phyloP scores from a whole-genome alignment of 2,888 invertebrate genomes.

The Prosopocoilus inquinatus region DNA sequence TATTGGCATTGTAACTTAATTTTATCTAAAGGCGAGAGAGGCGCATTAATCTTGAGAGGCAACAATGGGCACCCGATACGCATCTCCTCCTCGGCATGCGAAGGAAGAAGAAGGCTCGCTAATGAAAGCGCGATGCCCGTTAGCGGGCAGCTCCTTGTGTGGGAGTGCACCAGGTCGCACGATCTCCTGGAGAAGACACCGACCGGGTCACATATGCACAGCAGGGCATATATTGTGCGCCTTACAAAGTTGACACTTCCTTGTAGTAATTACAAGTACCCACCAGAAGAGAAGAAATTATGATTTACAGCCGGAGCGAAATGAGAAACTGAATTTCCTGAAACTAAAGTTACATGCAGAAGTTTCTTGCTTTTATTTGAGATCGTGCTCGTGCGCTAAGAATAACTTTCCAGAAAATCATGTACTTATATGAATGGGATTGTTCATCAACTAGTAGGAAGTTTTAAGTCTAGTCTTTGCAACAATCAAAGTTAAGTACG shows the following conservation, averaged over 20 bases:
- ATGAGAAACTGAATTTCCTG: not conserved
- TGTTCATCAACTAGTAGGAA: no score
- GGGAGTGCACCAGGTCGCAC: slow-evolving; percentile 27
- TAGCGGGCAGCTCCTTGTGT: slow-evolving; percentile 29
- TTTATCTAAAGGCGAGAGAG: slow-evolving; percentile 15
- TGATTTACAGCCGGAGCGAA: not conserved
- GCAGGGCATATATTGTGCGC: slow-evolving; percentile 16
- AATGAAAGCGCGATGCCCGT: slow-evolving; percentile 32
- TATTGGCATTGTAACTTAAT: slow-evolving; percentile 16
- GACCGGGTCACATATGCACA: slow-evolving; percentile 18
- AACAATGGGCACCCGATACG: slow-evolving; percentile 32
- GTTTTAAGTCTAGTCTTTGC: no score
- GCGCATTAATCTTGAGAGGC: slow-evolving; percentile 26
- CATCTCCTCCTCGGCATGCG: slow-evolving; percentile 32
- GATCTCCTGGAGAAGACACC: slow-evolving; percentile 14
- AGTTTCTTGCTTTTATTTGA: not conserved
- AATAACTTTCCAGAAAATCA: no score
- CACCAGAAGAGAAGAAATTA: not conserved
- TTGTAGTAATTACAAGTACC: slow-evolving; percentile 19
- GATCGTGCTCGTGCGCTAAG: no score
- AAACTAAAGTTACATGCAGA: not conserved
- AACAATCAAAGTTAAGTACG: no score
- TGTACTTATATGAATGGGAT: no score
- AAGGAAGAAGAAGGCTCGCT: slow-evolving; percentile 23
- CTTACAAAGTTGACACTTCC: slow-evolving; percentile 19